Evolutionary conservation across 2,888 invertebrate genomes (phyloP).

Genomic region (Sericinus montela): DNA sequence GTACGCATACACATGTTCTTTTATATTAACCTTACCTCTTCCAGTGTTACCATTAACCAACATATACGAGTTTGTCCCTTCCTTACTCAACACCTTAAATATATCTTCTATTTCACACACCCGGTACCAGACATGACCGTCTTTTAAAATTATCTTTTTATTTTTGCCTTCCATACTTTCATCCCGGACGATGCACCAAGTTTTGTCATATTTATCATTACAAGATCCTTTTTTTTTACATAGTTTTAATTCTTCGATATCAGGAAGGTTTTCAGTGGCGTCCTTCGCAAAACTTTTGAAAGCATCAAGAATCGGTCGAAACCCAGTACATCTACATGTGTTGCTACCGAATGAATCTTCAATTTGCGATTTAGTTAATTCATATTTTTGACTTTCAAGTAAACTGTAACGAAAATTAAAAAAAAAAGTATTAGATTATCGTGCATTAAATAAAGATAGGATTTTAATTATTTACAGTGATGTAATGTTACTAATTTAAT

Average conservation of each 20-base stretch:
- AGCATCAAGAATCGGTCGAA: slow-evolving; percentile 86
- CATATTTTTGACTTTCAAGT: slow-evolving; percentile 37
- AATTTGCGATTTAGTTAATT: slow-evolving; percentile 80
- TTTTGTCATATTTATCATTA: slow-evolving; percentile 21
- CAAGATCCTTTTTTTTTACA: slow-evolving; percentile 28
- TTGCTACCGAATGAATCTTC: slow-evolving; percentile 86
- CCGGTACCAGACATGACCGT: slow-evolving; percentile 72
- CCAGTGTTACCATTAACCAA: slow-evolving; percentile 79
- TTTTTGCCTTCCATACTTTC: slow-evolving; percentile 52
- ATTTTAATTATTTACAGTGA: too few species aligned
- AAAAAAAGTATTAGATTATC: too few species aligned
- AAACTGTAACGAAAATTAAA: slow-evolving; percentile 39
- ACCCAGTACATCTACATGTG: slow-evolving; percentile 88
- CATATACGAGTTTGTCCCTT: slow-evolving; percentile 76
- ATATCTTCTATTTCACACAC: slow-evolving; percentile 68
- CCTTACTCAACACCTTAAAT: slow-evolving; percentile 65
- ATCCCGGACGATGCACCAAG: slow-evolving; percentile 59
- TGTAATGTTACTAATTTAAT: too few species aligned
- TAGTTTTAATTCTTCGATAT: slow-evolving; percentile 57
- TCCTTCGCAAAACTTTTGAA: slow-evolving; percentile 85
- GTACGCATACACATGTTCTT: too few species aligned
- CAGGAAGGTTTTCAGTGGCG: slow-evolving; percentile 63
- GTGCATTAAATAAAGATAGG: too few species aligned
- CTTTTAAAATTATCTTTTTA: slow-evolving; percentile 48
- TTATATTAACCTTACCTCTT: slow-evolving; percentile 22